Conservation (phyloP, 2,113 vertebrate species). For the Lophochroa leadbeateri region DNA sequence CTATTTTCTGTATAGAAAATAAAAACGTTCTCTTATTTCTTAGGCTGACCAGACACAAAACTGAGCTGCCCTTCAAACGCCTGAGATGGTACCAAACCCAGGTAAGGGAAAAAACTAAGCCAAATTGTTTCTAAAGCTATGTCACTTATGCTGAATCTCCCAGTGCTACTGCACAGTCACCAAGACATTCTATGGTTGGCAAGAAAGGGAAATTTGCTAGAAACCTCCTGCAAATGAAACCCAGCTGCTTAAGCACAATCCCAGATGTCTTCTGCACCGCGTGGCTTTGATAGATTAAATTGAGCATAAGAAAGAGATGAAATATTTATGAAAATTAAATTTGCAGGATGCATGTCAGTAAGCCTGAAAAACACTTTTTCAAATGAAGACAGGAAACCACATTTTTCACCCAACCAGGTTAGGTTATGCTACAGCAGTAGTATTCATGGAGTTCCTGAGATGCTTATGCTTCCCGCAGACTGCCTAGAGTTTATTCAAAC, state of each 20-base stretch:
- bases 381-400: slow-evolving; percentile 55
- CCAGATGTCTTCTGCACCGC: slow-evolving; percentile 72
- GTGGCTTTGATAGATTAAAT: slow-evolving; percentile 75
- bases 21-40: not conserved
- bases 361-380: slow-evolving; percentile 41
- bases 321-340: slow-evolving; percentile 79
- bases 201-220: slow-evolving; percentile 45
- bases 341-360: slow-evolving; percentile 73
- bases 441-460: slow-evolving; percentile 37
- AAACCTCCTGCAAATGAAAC: slow-evolving; percentile 74
- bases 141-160: slow-evolving; percentile 4
- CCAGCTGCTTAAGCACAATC: slow-evolving; percentile 76
- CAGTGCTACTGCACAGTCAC: slow-evolving; percentile 47
- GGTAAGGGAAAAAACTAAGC: not conserved
- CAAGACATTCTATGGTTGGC: slow-evolving; percentile 53
- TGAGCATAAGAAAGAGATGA: slow-evolving; percentile 77
- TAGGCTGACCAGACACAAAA: not conserved
- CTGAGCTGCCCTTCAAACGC: not conserved
- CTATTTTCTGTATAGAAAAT: not conserved
- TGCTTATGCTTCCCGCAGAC: slow-evolving; percentile 7
- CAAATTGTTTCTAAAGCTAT: slow-evolving; percentile 37
- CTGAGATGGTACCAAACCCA: not conserved
- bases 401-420: slow-evolving; percentile 47
- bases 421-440: slow-evolving; percentile 13
- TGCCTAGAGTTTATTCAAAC: slow-evolving; percentile 7